A percentile compares a stretch with the other conserved stretches of the same genome.
Conservation (phyloP, 2,888 invertebrate genomes). For the Megastigmus dorsalis region DNA sequence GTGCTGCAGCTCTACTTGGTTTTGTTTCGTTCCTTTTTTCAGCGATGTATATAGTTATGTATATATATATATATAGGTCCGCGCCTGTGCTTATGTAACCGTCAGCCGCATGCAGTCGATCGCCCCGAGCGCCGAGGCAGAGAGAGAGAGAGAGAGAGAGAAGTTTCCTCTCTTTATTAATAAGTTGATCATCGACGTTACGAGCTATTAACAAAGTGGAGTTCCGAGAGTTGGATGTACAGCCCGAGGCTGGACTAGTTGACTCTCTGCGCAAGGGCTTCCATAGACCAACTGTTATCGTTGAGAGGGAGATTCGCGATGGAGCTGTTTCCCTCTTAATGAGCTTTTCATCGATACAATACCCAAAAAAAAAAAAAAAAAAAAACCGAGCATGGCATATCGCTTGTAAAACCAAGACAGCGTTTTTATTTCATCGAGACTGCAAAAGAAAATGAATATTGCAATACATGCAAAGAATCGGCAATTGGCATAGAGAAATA, state of each 20-base stretch:
- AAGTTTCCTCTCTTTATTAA: constrained; percentile 48
- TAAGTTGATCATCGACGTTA: constrained; percentile 51
- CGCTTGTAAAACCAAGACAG: too few relatives aligned
- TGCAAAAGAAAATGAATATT: too few relatives aligned
- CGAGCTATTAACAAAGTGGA: constrained; percentile 47
- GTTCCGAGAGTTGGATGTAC: constrained; percentile 23
- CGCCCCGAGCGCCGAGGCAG: constrained; percentile 12
- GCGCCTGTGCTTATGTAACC: too few relatives aligned
- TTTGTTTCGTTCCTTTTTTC: constrained; percentile 47
- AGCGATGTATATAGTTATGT: too few relatives aligned
- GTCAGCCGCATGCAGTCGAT: not conserved
- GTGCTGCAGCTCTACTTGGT: constrained; percentile 67
- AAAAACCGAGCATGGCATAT: too few relatives aligned
- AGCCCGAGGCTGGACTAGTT: constrained; percentile 19
- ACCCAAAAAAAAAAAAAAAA: too few relatives aligned
- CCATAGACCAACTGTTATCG: not conserved
- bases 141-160: not conserved
- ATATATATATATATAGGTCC: constrained; percentile 1
- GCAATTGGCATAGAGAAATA: too few relatives aligned
- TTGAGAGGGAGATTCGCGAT: not conserved
- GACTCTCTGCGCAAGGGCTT: not conserved
- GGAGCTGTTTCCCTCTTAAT: too few relatives aligned
- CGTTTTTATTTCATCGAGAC: too few relatives aligned
- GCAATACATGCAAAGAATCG: too few relatives aligned
- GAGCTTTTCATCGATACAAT: too few relatives aligned